A percentile compares a stretch with the other conserved stretches of the same genome.
phyloP scores from a whole-genome alignment of 2,797 vertebrate species.

The Orientallactaga sibirica region DNA sequence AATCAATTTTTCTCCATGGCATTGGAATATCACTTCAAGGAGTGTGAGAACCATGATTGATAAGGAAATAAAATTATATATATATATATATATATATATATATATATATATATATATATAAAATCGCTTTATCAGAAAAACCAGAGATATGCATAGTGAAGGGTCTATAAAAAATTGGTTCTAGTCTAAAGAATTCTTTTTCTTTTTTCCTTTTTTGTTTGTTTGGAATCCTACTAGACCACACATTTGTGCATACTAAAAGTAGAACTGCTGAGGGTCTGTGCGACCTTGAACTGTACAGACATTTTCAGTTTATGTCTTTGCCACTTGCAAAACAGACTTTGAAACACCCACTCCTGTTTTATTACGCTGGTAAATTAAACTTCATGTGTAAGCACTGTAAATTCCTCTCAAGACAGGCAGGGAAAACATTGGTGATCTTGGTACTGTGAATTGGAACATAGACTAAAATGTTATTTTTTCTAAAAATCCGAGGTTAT shows the following conservation, averaged over 20 bases:
- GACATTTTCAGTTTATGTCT: background rate
- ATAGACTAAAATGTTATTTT: slow-evolving; percentile 9
- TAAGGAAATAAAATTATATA: slow-evolving; percentile 38
- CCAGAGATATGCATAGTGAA: background rate
- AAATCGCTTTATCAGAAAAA: background rate
- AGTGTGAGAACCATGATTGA: background rate
- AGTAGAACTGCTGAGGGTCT: background rate
- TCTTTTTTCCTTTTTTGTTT: background rate
- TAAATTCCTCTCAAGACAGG: background rate
- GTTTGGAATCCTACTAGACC: background rate
- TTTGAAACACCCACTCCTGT: background rate
- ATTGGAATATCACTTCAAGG: slow-evolving; percentile 12
- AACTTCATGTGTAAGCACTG: background rate
- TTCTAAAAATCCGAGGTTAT: slow-evolving; percentile 38
- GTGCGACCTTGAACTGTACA: background rate
- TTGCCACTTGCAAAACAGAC: background rate
- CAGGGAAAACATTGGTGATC: background rate
- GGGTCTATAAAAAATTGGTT: background rate
- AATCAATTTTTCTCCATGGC: slow-evolving; percentile 27
- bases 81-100: slow-evolving; percentile 43
- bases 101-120: slow-evolving; percentile 24
- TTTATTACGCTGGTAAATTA: background rate
- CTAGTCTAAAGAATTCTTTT: background rate
- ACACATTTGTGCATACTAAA: background rate
- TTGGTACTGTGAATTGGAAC: slow-evolving; percentile 6